Conservation (phyloP, 2,888 invertebrate genomes). For the Vesta saturnalis region DNA sequence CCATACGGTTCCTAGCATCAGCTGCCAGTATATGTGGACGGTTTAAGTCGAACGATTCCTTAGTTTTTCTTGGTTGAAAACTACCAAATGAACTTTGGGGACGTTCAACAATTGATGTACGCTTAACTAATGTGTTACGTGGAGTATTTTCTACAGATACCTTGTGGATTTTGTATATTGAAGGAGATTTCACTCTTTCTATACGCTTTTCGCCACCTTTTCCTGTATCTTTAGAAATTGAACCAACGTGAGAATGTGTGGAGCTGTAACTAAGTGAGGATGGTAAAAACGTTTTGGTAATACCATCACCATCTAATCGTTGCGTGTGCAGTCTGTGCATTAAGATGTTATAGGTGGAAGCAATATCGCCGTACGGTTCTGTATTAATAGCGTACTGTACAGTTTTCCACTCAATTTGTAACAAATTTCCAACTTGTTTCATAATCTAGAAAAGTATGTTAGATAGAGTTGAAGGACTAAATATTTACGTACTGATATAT, state of each 20-base stretch:
- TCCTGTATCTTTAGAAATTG: slow-evolving; percentile 6
- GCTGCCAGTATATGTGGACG: not conserved
- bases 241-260: slow-evolving; percentile 22
- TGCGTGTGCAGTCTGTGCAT: slow-evolving; percentile 42
- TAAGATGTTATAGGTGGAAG: slow-evolving; percentile 72
- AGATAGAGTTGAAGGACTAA: slow-evolving; percentile 4
- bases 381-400: slow-evolving; percentile 65
- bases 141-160: slow-evolving; percentile 31
- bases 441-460: slow-evolving; percentile 51
- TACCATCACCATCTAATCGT: slow-evolving; percentile 50
- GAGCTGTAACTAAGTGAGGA: slow-evolving; percentile 26
- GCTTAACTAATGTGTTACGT: not conserved
- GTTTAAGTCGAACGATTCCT: not conserved
- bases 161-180: slow-evolving; percentile 31
- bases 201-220: slow-evolving; percentile 20
- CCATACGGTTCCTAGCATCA: slow-evolving; percentile 10
- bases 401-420: slow-evolving; percentile 61
- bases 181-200: slow-evolving; percentile 42
- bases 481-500: slow-evolving; percentile 16
- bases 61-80: not conserved
- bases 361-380: slow-evolving; percentile 68
- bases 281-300: slow-evolving; percentile 41
- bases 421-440: slow-evolving; percentile 66
- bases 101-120: not conserved
- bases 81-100: slow-evolving; percentile 15